Evolutionary conservation across 2,113 vertebrate species (phyloP).

Genomic region (Halichoeres trimaculatus): DNA sequence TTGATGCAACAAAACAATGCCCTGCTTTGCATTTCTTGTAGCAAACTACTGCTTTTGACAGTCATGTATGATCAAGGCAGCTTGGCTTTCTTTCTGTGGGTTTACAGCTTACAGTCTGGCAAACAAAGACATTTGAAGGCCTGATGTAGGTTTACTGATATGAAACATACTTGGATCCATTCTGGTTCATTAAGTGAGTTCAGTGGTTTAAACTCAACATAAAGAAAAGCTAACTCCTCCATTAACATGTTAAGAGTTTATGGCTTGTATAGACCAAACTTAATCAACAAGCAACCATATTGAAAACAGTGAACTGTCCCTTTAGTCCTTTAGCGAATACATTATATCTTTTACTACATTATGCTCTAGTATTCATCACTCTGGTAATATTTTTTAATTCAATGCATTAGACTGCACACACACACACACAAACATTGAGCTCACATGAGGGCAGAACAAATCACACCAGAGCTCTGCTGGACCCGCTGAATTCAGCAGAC

Average conservation of each 20-base stretch:
- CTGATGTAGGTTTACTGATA: not conserved
- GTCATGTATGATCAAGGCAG: not conserved
- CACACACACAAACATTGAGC: slow-evolving; percentile 2
- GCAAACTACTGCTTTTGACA: not conserved
- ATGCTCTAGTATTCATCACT: slow-evolving; percentile 1
- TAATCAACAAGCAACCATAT: not conserved
- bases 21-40: too few species aligned
- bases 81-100: not conserved
- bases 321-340: not conserved
- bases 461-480: slow-evolving; percentile 17
- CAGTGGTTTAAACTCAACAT: not conserved
- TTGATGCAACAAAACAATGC: too few species aligned
- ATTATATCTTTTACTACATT: not conserved
- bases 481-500: not conserved
- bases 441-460: slow-evolving; percentile 62
- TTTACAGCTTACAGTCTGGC: not conserved
- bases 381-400: not conserved
- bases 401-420: not conserved
- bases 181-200: not conserved
- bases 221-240: not conserved
- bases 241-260: not conserved
- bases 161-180: not conserved
- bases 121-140: not conserved
- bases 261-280: not conserved
- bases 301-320: slow-evolving; percentile 43